phyloP scores from a whole-genome alignment of 2,888 invertebrate species.

The Endotricha flammealis region DNA sequence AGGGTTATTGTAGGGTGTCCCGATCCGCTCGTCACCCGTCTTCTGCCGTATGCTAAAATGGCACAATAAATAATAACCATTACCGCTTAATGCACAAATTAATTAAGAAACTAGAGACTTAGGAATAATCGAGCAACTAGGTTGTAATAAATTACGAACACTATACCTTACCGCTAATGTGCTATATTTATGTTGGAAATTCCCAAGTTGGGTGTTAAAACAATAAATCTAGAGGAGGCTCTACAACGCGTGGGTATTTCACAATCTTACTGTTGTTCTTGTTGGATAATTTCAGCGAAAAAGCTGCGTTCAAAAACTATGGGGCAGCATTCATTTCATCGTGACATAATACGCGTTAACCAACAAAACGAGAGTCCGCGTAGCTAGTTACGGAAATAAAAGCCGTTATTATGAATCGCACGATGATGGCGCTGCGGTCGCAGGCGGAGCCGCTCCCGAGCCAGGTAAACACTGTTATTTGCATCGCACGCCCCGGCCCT shows the following conservation, averaged over 20 bases:
- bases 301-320: constrained; percentile 64
- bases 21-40: constrained; percentile 26
- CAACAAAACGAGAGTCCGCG: constrained; percentile 64
- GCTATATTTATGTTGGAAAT: constrained; percentile 31
- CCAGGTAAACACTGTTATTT: constrained; percentile 66
- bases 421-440: constrained; percentile 28
- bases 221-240: constrained; percentile 43
- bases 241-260: constrained; percentile 42
- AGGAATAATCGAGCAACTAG: constrained; percentile 8
- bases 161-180: constrained; percentile 13
- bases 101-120: constrained; percentile 26
- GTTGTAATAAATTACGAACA: constrained; percentile 11
- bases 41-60: constrained; percentile 25
- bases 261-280: constrained; percentile 54
- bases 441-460: constrained; percentile 30
- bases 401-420: constrained; percentile 64
- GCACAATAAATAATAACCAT: constrained; percentile 28
- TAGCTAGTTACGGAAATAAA: constrained; percentile 71
- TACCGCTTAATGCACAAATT: constrained; percentile 22
- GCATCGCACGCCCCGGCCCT: constrained; percentile 57
- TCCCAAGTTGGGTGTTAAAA: constrained; percentile 39
- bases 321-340: constrained; percentile 58
- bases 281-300: constrained; percentile 60
- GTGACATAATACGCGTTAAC: constrained; percentile 69
- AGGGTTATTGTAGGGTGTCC: constrained; percentile 27